phyloP scores from a whole-genome alignment of 2,888 invertebrate genomes.

The Tineola bisselliella region DNA sequence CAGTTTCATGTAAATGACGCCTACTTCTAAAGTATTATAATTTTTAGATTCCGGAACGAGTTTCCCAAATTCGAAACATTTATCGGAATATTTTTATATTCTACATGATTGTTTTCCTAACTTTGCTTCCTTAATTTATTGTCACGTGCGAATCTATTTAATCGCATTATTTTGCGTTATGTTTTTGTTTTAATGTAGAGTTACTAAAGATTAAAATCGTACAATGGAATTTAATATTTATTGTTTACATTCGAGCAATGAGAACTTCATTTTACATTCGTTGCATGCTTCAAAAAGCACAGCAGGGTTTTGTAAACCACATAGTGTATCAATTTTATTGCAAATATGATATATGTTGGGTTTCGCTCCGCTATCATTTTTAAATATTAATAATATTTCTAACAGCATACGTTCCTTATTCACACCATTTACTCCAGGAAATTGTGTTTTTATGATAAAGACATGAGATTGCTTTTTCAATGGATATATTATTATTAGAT shows the following conservation, averaged over 20 bases:
- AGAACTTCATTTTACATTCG: neutral
- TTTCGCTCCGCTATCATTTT: neutral
- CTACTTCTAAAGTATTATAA: constrained; percentile 68
- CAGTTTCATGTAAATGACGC: constrained; percentile 63
- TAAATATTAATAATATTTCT: constrained; percentile 10
- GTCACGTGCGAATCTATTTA: neutral
- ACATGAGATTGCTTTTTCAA: neutral
- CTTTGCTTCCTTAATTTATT: neutral
- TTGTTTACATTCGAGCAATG: neutral
- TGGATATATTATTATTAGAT: neutral
- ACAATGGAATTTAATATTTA: too few relatives aligned
- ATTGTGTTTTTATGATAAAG: constrained; percentile 9
- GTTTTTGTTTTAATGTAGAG: too few relatives aligned
- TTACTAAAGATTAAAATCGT: too few relatives aligned
- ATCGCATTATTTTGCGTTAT: neutral
- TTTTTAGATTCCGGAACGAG: constrained; percentile 63
- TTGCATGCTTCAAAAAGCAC: constrained; percentile 23
- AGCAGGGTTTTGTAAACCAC: constrained; percentile 21
- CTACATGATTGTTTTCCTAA: neutral
- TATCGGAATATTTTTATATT: neutral
- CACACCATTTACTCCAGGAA: constrained; percentile 8
- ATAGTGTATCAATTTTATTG: constrained; percentile 13
- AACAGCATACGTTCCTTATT: constrained; percentile 12
- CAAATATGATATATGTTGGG: constrained; percentile 4
- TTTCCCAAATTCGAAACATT: constrained; percentile 28